Percentiles rank a stretch among this genome's conserved stretches.
Conservation (phyloP, 2,113 vertebrate species). For the Elephantulus edwardii region DNA sequence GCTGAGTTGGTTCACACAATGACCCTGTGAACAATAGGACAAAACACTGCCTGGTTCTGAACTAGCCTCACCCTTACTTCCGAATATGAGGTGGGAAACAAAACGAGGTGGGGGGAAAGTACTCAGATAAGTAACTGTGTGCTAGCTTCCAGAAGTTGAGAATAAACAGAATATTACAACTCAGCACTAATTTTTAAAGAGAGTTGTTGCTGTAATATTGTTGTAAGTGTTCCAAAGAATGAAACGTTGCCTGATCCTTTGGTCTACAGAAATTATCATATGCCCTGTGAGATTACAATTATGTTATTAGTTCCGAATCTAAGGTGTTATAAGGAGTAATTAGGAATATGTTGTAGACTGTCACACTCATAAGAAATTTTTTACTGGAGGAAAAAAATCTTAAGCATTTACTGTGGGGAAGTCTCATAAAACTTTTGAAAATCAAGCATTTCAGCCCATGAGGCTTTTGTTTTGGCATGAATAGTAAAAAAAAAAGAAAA, state of each 20-base stretch:
- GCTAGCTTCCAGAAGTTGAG: background rate
- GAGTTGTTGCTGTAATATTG: too few species aligned
- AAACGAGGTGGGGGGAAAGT: background rate
- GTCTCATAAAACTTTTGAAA: conserved; percentile 70
- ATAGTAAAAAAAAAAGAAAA: background rate
- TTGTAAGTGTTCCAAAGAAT: too few species aligned
- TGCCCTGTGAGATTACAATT: conserved; percentile 39
- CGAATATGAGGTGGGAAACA: conserved; percentile 12
- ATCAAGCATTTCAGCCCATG: conserved; percentile 38
- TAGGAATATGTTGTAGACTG: conserved; percentile 58
- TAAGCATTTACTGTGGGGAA: conserved; percentile 66
- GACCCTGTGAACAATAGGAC: too few species aligned
- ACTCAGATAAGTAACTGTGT: background rate
- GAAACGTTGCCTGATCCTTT: too few species aligned
- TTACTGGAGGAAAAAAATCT: conserved; percentile 66
- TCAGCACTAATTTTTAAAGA: conserved; percentile 3
- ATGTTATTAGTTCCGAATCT: conserved; percentile 57
- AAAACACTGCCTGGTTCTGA: too few species aligned
- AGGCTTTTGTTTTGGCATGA: conserved; percentile 51
- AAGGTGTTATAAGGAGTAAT: conserved; percentile 64
- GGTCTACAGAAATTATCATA: background rate
- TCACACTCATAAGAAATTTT: conserved; percentile 66
- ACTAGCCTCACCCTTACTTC: too few species aligned
- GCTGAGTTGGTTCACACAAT: too few species aligned
- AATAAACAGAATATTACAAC: background rate